Conservation (phyloP, 2,797 vertebrate species). For the Hemibagrus guttatus region DNA sequence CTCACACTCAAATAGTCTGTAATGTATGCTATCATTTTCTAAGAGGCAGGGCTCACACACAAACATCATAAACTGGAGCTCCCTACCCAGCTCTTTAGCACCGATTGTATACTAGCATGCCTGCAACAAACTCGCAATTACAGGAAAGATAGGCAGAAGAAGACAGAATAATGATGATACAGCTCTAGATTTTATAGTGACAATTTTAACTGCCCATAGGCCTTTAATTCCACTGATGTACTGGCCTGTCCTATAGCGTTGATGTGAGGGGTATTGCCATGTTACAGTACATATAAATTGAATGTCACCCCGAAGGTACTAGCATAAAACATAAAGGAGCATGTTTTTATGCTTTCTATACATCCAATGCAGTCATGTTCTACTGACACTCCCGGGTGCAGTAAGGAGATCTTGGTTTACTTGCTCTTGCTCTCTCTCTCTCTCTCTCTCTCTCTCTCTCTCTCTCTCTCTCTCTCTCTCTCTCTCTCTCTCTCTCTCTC, state of each 20-base stretch:
- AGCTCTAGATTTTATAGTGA: constrained; percentile 54
- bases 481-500: not conserved
- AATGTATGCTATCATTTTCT: not conserved
- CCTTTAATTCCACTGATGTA: constrained; percentile 63
- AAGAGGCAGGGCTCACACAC: not conserved
- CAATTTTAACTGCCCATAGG: constrained; percentile 57
- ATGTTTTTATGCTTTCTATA: constrained; percentile 26
- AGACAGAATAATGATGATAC: not conserved
- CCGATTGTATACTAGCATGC: not conserved
- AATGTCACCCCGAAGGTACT: constrained; percentile 32
- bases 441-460: not conserved
- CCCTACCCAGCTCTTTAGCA: not conserved
- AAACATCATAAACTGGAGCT: not conserved
- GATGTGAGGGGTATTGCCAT: constrained; percentile 17
- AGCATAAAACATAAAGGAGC: constrained; percentile 24
- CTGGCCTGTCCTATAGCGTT: constrained; percentile 56
- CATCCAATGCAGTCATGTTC: not conserved
- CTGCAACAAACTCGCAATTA: not conserved
- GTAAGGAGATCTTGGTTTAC: not conserved
- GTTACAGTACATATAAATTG: constrained; percentile 32
- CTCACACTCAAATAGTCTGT: not conserved
- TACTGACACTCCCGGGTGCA: not conserved
- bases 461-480: too few relatives aligned
- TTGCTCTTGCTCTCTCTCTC: not conserved
- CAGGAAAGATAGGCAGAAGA: not conserved